Base-by-base conservation (phyloP, 2,113 vertebrate genomes). In the western clawed frog (Xenopus tropicalis) region DNA sequence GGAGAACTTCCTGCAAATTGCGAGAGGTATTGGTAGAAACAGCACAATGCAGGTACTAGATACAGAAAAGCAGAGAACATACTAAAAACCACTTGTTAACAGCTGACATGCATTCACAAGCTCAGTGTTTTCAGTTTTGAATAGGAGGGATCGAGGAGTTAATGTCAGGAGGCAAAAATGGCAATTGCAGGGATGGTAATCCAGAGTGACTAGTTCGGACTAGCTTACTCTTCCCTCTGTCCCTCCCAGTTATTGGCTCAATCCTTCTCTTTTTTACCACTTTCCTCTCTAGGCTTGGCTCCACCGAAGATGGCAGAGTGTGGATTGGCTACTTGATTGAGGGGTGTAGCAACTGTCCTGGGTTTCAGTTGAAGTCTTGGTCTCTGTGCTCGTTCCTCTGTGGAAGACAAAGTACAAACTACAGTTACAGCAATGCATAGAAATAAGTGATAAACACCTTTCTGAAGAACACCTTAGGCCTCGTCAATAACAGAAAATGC, bases 291-390 rank as follows among this genome's bases (percentile, higher is more conserved):
- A 62, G 97, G 97, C 85, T 95, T 93, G 82, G 96, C 97, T 82
- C 97, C 97, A 61, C 97, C 97, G 1, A 99, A 99, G 90, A 99
- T 99, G 52, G 97, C 96, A 1, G 97, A 99, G 84, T 98, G 93
- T 7, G 97, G 97, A 83, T 99, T 99, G 93, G 97, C 97, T 86
- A 99, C 97, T 93, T 99, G 97, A 82, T 99, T 98, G 84, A 99
- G 94, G 66, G 97, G 97, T 5, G 89, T 96, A 1, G 86, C 92
- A 54, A 98, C 95, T 71, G 97, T 99, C 76, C 97, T 94, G 43
- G 97, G 96, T 84, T 99, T 98, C 85, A 99, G 92, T 91, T 98
- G 97, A 71, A 99, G 93, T 71, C 93, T 89, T 44, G 97, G 97
- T 25, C 97, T 91, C 90, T 97, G 94, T 69, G 97, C 97, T 77